Conservation (phyloP, 2,113 vertebrate species). For the Bagarius yarrelli region DNA sequence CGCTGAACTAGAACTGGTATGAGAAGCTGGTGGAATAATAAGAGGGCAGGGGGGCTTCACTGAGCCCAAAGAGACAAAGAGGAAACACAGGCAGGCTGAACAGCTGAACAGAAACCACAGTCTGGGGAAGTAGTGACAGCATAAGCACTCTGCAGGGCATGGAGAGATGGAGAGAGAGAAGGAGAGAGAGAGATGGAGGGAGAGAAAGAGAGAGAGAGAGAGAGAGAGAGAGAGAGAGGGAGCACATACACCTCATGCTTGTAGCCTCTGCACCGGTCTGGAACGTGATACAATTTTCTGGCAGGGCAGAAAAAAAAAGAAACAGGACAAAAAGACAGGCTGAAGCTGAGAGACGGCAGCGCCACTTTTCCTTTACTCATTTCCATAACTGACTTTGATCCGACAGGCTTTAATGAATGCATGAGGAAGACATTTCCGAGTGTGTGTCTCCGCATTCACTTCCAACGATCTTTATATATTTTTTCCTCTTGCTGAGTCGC, state of each 20-base stretch:
- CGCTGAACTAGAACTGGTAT: constrained; percentile 31
- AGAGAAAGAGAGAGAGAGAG: constrained; percentile 31
- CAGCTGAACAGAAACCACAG: constrained; percentile 42
- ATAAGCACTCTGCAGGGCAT: constrained; percentile 24
- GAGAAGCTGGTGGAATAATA: constrained; percentile 41
- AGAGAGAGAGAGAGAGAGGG: constrained; percentile 45
- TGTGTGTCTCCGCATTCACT: background rate
- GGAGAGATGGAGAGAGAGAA: constrained; percentile 37
- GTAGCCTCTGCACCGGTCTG: constrained; percentile 69
- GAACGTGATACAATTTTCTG: constrained; percentile 62
- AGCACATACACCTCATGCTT: constrained; percentile 53
- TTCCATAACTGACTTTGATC: constrained; percentile 37
- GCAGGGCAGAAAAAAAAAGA: constrained; percentile 62
- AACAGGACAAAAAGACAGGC: constrained; percentile 45
- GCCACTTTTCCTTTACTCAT: constrained; percentile 35
- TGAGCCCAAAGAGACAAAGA: constrained; percentile 51
- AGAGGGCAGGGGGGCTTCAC: constrained; percentile 34
- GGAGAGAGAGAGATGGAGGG: constrained; percentile 42
- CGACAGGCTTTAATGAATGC: constrained; percentile 11
- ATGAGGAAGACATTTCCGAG: constrained; percentile 11
- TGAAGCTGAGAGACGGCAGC: constrained; percentile 15
- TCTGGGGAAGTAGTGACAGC: constrained; percentile 57
- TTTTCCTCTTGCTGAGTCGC: background rate
- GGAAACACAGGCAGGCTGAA: constrained; percentile 55
- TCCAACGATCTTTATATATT: background rate